Evolutionary conservation across 2,797 vertebrate species (phyloP), one percentile per base, ranked within the genome.

Genomic region (Naso thynnoides): DNA sequence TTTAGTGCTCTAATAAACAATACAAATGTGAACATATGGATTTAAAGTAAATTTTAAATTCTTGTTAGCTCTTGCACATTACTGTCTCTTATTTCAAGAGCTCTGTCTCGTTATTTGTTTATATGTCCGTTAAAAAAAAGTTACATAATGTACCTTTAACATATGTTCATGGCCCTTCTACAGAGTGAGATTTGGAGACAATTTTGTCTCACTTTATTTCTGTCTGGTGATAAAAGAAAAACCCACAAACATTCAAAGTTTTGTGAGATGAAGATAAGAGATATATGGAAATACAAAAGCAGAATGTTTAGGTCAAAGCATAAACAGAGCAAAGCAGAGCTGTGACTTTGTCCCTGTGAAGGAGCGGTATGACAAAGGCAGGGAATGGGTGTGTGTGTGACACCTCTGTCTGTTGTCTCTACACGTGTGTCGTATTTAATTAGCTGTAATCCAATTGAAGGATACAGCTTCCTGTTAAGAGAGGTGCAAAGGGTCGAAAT

Each of bases 371-470:
- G 47, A 62, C 52, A 69, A 76, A 76, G 27, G 48, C 69, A 57
- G 50, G 26, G 36, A 36, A 63, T 6, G 21, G 61, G 73, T 61
- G 36, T 36, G 50, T 36, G 50, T 57, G 61, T 48, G 66, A 80
- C 88, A 88, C 83, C 86, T 86, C 59, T 62, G 77, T 85, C 80
- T 89, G 89, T 91, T 86, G 84, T 88, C 85, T 67, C 81, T 84
- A 88, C 79, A 76, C 78, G 76, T 89, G 84, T 85, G 78, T 77
- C 85, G 70, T 88, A 91, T 92, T 92, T 92, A 90, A 93, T 92
- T 91, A 93, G 91, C 89, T 49, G 78, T 91, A 92, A 95, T 92
- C 88, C 88, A 94, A 93, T 91, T 92, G 88, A 90, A 70, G 70
- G 75, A 82, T 82, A 75, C 18, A 13, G 87, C 83, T 90, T 92